Evolutionary conservation across 2,797 vertebrate genomes (phyloP), one percentile per base, ranked within the genome.

Genomic region (Anguilla pacifica): DNA sequence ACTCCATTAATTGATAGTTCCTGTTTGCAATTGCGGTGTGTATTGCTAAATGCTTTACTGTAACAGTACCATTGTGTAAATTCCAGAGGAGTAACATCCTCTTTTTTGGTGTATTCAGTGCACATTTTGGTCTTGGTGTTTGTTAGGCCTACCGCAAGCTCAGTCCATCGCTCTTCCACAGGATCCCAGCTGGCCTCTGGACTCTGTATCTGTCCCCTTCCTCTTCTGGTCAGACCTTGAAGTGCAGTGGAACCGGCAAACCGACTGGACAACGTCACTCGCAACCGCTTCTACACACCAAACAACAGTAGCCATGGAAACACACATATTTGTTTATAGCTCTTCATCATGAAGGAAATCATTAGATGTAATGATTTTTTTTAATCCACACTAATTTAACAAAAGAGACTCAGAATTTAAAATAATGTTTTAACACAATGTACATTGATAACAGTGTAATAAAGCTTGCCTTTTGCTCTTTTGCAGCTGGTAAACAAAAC

Each of bases 201-300:
- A 46, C 51, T 88, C 72, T 35, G 15, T 49, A 11, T 87, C 39
- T 84, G 84, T 49, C 64, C 88, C 53, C 83, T 22, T 25, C 31
- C 31, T 22, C 35, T 43, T 46, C 64, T 25, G 43, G 9, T 74
- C 3, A 70, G 6, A 13, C 84, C 88, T 7, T 28, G 7, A 13
- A 49, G 55, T 13, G 83, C 85, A 22, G 86, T n/a, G 19, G 84
- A 57, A 3, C 43, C 11, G 11, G 81, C 57, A 83, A 92, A 91
- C 39, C 85, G 85, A 15, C 88, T 88, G 53, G 91, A 92, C 51
- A 94, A 87, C 74, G 84, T 91, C 57, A 94, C 92, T 5, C 92
- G 90, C 67, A 92, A 46, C 22, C 84, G 86, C 64, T 83, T 92
- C 92, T 92, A 77, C 35, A 22, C 43, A 51, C 81, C 83, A 88